These are phyloP conservation scores for Pandion haliaetus DNA, from an alignment of 2,113 vertebrate species.

Conservation along the genomic window DNA sequence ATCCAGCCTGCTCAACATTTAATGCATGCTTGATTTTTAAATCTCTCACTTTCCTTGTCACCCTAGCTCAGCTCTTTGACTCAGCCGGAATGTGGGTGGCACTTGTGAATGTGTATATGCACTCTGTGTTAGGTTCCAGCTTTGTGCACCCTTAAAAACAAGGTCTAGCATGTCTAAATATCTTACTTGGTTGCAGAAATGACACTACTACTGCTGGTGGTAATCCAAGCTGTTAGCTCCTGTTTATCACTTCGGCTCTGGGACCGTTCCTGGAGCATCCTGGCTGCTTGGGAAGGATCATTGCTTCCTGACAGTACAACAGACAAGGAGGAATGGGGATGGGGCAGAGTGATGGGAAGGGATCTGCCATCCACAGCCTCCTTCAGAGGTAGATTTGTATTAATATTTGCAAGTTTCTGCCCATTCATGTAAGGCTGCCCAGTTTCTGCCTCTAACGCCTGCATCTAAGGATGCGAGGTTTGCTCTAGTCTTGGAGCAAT, in stretches of 20 bases:
- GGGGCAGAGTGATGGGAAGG: not conserved
- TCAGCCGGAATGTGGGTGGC: not conserved
- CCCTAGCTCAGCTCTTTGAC: not conserved
- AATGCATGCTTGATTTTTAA: not conserved
- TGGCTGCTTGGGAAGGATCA: not conserved
- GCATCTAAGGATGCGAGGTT: fast-evolving
- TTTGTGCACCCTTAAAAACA: not conserved
- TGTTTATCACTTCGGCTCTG: not conserved
- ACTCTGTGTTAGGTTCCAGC: not conserved
- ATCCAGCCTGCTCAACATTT: not conserved
- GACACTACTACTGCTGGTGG: not conserved
- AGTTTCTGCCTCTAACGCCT: not conserved
- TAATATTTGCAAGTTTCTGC: not conserved
- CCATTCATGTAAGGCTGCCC: not conserved
- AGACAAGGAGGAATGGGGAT: not conserved
- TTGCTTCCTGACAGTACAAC: not conserved
- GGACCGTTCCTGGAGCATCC: not conserved
- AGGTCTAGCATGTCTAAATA: not conserved
- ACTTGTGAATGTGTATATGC: not conserved
- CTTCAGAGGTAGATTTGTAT: not conserved
- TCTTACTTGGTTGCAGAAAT: not conserved
- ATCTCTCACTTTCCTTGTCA: not conserved
- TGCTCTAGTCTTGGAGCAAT: not conserved
- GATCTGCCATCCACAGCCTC: not conserved
- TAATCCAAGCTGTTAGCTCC: not conserved